These are phyloP conservation scores for Bucorvus abyssinicus DNA, from an alignment of 2,797 vertebrate species.

Conservation along the genomic window DNA sequence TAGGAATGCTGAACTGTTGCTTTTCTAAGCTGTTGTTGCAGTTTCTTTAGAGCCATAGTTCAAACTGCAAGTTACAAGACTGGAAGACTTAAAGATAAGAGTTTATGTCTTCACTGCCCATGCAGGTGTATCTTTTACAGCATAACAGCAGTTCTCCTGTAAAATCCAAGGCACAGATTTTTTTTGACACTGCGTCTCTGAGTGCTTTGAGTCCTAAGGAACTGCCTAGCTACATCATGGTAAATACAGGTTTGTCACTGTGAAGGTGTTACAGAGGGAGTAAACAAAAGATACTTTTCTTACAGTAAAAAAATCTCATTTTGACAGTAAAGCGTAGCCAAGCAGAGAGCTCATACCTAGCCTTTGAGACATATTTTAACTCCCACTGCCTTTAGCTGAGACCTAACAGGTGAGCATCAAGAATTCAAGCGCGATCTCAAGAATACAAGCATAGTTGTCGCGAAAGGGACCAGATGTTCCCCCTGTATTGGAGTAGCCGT, in stretches of 20 bases:
- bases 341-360: background rate
- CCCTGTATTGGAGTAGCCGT: background rate
- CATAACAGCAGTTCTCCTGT: background rate
- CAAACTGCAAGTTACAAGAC: background rate
- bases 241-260: background rate
- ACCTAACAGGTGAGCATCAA: background rate
- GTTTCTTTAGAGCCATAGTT: background rate
- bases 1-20: background rate
- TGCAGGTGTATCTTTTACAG: background rate
- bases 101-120: background rate
- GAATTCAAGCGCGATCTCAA: background rate
- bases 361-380: background rate
- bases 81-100: background rate
- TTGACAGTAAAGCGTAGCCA: background rate
- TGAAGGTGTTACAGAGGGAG: background rate
- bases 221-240: background rate
- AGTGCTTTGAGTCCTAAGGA: background rate
- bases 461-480: background rate
- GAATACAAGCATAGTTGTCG: background rate
- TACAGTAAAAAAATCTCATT: background rate
- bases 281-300: background rate
- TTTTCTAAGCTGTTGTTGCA: background rate
- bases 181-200: background rate
- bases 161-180: background rate
- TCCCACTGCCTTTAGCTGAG: background rate